Conservation (phyloP, 2,888 invertebrate genomes). For the Drosophila conformis region DNA sequence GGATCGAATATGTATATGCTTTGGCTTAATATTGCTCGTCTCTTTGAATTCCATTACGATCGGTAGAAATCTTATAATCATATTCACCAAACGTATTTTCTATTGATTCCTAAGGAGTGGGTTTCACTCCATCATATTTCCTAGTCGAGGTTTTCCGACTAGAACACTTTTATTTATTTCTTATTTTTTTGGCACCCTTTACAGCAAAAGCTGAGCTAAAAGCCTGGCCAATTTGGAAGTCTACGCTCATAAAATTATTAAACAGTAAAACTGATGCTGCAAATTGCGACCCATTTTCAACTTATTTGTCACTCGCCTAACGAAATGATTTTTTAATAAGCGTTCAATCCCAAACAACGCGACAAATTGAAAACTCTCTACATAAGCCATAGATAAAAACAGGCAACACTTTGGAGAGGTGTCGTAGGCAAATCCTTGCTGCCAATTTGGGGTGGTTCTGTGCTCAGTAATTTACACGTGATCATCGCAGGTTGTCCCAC, state of each 20-base stretch:
- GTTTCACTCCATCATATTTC: background rate
- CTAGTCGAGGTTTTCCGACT: background rate
- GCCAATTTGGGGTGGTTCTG: constrained; percentile 17
- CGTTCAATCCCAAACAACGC: constrained; percentile 31
- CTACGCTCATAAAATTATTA: constrained; percentile 29
- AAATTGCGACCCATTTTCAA: constrained; percentile 17
- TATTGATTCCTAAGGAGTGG: background rate
- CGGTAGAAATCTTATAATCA: background rate
- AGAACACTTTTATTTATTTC: too few species aligned
- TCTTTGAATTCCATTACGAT: background rate
- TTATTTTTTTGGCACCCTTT: constrained; percentile 1
- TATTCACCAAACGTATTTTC: background rate
- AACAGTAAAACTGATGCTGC: constrained; percentile 10
- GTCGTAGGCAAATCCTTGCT: constrained; percentile 11
- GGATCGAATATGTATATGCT: background rate
- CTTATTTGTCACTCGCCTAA: constrained; percentile 32
- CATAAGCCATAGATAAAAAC: constrained; percentile 14
- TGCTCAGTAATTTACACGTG: constrained; percentile 63
- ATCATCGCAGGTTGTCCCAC: constrained; percentile 60
- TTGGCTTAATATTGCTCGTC: background rate
- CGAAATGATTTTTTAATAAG: constrained; percentile 54
- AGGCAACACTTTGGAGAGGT: background rate
- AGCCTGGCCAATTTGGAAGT: background rate
- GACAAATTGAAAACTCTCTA: constrained; percentile 54
- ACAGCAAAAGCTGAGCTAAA: constrained; percentile 25